Conservation (phyloP, 2,888 invertebrate genomes). For the Asteroscopus sphinx region DNA sequence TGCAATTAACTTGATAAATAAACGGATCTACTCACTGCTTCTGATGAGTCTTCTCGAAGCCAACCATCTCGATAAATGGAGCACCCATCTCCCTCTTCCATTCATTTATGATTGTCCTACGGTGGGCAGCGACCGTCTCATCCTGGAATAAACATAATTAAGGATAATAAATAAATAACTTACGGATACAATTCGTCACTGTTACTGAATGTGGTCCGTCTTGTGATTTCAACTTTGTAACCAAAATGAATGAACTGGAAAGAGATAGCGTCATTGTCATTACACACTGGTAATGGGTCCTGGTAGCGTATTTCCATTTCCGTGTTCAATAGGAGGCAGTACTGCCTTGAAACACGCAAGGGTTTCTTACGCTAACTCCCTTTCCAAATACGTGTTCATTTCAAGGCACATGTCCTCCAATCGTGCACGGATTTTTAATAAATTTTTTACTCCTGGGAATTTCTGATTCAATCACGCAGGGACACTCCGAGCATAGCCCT, state of each 20-base stretch:
- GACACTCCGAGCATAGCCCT: too few species aligned
- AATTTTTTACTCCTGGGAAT: too few species aligned
- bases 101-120: conserved; percentile 88
- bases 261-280: conserved; percentile 7
- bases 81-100: conserved; percentile 94
- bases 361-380: too few species aligned
- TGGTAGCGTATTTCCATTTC: too few species aligned
- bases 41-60: conserved; percentile 94
- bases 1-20: background rate
- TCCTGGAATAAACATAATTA: conserved; percentile 72
- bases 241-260: conserved; percentile 40
- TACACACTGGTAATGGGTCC: too few species aligned
- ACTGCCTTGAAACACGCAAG: too few species aligned
- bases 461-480: too few species aligned
- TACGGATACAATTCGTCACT: conserved; percentile 17
- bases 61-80: conserved; percentile 96
- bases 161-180: conserved; percentile 19
- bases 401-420: too few species aligned
- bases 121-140: conserved; percentile 90
- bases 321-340: too few species aligned
- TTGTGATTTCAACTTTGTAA: conserved; percentile 35
- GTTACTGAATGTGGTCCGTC: conserved; percentile 7
- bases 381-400: too few species aligned
- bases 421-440: too few species aligned
- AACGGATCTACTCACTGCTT: conserved; percentile 83